Conservation (phyloP, 2,113 vertebrate genomes). For the Illadopsis cleaveri region DNA sequence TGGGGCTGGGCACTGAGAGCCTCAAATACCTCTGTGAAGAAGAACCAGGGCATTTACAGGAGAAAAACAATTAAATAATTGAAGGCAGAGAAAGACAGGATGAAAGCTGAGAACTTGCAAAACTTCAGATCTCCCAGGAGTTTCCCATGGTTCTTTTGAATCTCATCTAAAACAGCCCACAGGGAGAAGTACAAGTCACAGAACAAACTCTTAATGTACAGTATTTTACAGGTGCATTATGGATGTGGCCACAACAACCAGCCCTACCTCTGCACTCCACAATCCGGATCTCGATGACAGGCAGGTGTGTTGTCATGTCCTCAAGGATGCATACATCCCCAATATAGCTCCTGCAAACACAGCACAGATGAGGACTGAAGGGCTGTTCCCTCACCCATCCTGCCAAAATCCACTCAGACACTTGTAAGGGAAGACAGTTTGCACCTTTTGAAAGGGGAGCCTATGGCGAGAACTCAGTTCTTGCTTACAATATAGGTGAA, state of each 20-base stretch:
- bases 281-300: slow-evolving; percentile 92
- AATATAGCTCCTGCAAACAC: slow-evolving; percentile 85
- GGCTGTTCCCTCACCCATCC: not conserved
- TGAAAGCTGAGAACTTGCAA: not conserved
- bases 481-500: not conserved
- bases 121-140: not conserved
- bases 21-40: not conserved
- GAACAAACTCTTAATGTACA: not conserved
- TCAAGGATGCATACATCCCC: slow-evolving; percentile 95
- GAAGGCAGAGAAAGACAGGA: not conserved
- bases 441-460: not conserved
- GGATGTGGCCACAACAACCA: not conserved
- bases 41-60: not conserved
- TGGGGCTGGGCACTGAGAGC: not conserved
- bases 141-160: not conserved
- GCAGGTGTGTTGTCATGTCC: slow-evolving; percentile 91
- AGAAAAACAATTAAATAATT: not conserved
- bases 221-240: not conserved
- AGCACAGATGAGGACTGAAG: not conserved
- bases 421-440: not conserved
- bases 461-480: not conserved
- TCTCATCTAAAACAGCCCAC: not conserved
- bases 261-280: slow-evolving; percentile 91
- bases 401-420: not conserved
- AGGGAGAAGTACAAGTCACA: not conserved